Conservation (phyloP, 2,888 invertebrate species). For the Cinara cedri region DNA sequence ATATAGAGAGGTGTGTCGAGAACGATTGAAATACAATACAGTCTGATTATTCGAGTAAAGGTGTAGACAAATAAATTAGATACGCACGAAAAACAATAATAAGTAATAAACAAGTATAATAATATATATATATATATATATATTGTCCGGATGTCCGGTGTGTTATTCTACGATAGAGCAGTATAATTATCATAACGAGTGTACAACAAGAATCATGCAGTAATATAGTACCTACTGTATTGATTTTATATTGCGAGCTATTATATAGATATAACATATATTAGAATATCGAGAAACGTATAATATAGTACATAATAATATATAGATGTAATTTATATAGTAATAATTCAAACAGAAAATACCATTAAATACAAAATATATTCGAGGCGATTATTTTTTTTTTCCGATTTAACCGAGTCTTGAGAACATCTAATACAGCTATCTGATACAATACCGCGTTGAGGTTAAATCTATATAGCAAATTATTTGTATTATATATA, state of each 20-base stretch:
- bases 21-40: not conserved
- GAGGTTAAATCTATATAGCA: no score
- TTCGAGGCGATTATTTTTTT: not conserved
- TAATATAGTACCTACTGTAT: no score
- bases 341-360: not conserved
- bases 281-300: not conserved
- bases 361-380: not conserved
- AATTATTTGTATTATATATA: no score
- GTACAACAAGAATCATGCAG: slow-evolving; percentile 20
- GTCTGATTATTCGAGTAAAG: not conserved
- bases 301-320: not conserved
- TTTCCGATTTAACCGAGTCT: slow-evolving; percentile 4
- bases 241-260: no score
- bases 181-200: not conserved
- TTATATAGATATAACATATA: not conserved
- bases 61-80: no score
- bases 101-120: no score
- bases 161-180: not conserved
- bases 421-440: not conserved
- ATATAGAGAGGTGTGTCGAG: no score
- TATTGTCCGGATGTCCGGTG: slow-evolving; percentile 1
- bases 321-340: no score
- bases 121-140: no score
- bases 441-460: no score
- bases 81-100: no score